These are phyloP conservation scores for Cydia fagiglandana DNA, from an alignment of 1,140 invertebrate species.

Conservation along the genomic window DNA sequence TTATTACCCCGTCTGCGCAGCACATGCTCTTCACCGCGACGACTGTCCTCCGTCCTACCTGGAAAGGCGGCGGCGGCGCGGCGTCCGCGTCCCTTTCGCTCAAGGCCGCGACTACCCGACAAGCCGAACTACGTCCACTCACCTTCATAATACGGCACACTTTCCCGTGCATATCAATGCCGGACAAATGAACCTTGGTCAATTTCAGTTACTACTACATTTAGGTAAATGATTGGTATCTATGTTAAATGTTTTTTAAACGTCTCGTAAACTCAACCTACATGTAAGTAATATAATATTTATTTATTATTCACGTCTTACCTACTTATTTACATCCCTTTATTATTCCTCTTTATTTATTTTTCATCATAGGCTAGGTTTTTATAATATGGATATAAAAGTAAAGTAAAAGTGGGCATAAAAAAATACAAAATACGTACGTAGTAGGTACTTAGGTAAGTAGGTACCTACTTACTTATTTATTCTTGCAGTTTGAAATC, in stretches of 20 bases:
- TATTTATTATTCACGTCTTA: not conserved
- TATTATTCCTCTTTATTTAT: no score
- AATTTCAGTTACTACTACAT: constrained; percentile 39
- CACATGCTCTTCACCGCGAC: constrained; percentile 44
- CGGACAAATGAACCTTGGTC: constrained; percentile 53
- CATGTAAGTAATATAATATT: no score
- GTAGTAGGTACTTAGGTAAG: no score
- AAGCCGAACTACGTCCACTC: constrained; percentile 48
- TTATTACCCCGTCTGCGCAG: constrained; percentile 42
- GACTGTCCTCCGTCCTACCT: constrained; percentile 54
- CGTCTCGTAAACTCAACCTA: constrained; percentile 6
- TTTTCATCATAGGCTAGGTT: no score
- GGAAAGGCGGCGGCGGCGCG: constrained; percentile 53
- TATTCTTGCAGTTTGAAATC: no score
- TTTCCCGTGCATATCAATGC: constrained; percentile 43
- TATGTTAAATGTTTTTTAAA: constrained; percentile 34
- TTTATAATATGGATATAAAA: no score
- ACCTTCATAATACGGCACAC: not conserved
- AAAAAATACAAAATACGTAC: no score
- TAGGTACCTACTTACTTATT: no score
- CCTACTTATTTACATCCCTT: not conserved
- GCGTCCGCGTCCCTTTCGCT: constrained; percentile 68
- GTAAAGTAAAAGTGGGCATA: no score
- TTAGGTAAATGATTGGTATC: constrained; percentile 37
- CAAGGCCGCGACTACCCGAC: constrained; percentile 54